phyloP scores from a whole-genome alignment of 2,113 vertebrate genomes.

The Albula glossodonta region DNA sequence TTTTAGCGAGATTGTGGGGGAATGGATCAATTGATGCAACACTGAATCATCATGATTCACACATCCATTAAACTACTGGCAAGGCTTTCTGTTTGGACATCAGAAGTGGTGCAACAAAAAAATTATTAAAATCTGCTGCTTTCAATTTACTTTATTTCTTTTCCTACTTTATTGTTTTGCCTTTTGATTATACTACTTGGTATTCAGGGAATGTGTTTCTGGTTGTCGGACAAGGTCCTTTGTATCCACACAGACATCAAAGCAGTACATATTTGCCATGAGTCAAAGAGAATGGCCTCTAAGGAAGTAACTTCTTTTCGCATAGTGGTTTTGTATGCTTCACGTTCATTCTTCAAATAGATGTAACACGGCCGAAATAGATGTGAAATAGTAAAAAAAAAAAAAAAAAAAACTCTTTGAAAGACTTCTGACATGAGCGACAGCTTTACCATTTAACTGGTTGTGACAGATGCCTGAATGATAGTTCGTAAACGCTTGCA shows the following conservation, averaged over 20 bases:
- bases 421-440: neutral
- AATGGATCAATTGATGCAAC: neutral
- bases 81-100: neutral
- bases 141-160: neutral
- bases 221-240: neutral
- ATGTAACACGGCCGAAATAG: no score
- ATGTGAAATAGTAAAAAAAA: no score
- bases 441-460: no score
- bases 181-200: neutral
- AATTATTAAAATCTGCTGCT: neutral
- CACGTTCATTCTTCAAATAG: neutral
- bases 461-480: no score
- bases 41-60: neutral
- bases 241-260: neutral
- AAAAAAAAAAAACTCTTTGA: neutral
- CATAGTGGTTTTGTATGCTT: neutral
- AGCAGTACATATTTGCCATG: neutral
- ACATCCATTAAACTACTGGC: neutral
- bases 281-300: neutral
- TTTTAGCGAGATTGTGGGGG: neutral
- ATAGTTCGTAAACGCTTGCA: neutral
- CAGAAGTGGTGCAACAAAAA: neutral
- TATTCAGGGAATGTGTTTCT: slow-evolving; percentile 6
- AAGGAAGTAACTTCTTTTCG: neutral
- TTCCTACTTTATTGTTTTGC: neutral